Percentiles rank a stretch among this genome's conserved stretches.
These are phyloP conservation scores for Eretmocerus hayati DNA, from an alignment of 2,888 invertebrate species.

Conservation along the genomic window DNA sequence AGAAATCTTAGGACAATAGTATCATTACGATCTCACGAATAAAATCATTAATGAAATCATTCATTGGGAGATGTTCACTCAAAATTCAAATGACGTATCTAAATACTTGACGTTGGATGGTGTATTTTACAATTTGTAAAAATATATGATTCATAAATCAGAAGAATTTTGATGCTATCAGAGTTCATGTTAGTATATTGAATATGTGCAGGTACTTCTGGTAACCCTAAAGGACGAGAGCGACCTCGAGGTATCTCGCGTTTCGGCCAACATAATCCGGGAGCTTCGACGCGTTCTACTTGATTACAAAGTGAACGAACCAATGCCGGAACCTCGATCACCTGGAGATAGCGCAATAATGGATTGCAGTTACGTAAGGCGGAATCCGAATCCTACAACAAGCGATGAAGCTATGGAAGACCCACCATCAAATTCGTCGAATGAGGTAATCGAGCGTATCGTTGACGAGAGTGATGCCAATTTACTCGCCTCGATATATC, in stretches of 20 bases:
- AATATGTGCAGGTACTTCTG: conserved; percentile 56
- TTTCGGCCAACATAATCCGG: conserved; percentile 52
- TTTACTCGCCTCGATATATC: conserved; percentile 57
- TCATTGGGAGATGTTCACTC: no score
- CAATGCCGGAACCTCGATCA: conserved; percentile 24
- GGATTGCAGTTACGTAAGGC: conserved; percentile 34
- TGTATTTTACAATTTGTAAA: no score
- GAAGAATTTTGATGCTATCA: no score
- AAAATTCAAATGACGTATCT: no score
- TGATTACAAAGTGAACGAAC: conserved; percentile 39
- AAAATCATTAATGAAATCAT: no score
- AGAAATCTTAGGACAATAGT: no score
- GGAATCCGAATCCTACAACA: conserved; percentile 24
- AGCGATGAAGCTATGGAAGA: neutral
- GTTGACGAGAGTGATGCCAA: conserved; percentile 57
- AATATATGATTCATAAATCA: no score
- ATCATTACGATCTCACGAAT: no score
- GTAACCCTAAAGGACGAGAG: conserved; percentile 61
- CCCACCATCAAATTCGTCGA: neutral
- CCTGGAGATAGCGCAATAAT: conserved; percentile 34
- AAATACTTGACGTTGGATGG: no score
- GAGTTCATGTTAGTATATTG: no score
- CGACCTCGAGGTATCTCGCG: conserved; percentile 64
- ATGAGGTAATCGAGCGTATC: conserved; percentile 59
- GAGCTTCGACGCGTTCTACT: conserved; percentile 52